Percentiles rank a stretch among this genome's conserved stretches.
Conservation (phyloP, 1,140 invertebrate species). For the Triops cancriformis region DNA sequence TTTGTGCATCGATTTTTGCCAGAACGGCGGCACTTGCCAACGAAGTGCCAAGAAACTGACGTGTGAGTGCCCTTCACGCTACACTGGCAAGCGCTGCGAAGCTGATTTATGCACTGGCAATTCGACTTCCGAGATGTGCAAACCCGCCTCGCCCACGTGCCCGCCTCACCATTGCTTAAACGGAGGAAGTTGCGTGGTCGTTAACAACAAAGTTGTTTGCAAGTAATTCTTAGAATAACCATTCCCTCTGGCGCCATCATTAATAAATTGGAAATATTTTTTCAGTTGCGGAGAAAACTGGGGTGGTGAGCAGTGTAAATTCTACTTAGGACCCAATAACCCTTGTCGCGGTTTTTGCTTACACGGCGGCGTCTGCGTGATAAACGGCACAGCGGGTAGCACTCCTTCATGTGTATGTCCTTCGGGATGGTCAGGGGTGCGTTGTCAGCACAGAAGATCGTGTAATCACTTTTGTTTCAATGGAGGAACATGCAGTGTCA, state of each 20-base stretch:
- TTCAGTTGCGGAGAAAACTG: conserved; percentile 44
- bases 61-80: conserved; percentile 45
- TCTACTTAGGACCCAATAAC: conserved; percentile 47
- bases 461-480: conserved; percentile 51
- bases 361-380: conserved; percentile 49
- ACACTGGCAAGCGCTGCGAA: conserved; percentile 50
- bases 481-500: conserved; percentile 47
- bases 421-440: conserved; percentile 48
- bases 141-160: conserved; percentile 29
- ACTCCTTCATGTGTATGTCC: conserved; percentile 45
- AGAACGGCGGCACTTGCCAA: conserved; percentile 44
- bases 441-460: conserved; percentile 44
- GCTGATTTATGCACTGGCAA: conserved; percentile 41
- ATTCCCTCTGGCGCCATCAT: neutral
- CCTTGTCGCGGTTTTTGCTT: conserved; percentile 50
- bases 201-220: conserved; percentile 38
- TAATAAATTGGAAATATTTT: conserved; percentile 24
- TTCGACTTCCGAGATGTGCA: conserved; percentile 27
- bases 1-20: conserved; percentile 40
- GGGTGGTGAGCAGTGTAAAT: conserved; percentile 46
- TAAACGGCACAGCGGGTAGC: conserved; percentile 24
- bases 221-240: conserved; percentile 32
- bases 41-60: conserved; percentile 31
- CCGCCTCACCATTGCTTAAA: conserved; percentile 38
- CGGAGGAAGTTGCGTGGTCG: conserved; percentile 41